phyloP scores from a whole-genome alignment of 2,888 invertebrate genomes.

The Apamea monoglypha region DNA sequence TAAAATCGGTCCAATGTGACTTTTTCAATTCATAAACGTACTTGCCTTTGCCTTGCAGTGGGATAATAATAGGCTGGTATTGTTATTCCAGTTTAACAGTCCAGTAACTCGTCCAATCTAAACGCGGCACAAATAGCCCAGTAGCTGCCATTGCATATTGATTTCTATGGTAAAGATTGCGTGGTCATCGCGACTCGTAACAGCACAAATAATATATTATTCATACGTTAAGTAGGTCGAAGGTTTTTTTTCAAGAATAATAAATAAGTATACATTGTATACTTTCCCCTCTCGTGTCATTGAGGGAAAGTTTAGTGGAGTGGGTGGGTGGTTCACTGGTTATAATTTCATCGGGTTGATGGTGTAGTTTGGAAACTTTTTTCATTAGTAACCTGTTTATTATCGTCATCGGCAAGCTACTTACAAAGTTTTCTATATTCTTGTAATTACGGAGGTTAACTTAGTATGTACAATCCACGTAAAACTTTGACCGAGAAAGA shows the following conservation, averaged over 20 bases:
- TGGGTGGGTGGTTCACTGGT: not conserved
- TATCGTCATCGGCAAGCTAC: not conserved
- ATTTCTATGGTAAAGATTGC: slow-evolving; percentile 61
- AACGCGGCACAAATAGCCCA: slow-evolving; percentile 63
- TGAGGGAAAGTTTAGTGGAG: slow-evolving; percentile 20
- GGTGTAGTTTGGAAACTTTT: slow-evolving; percentile 25
- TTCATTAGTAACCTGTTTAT: slow-evolving; percentile 15
- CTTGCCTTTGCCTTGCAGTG: not conserved
- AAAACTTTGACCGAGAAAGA: not conserved
- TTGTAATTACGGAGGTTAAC: not conserved
- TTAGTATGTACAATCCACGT: not conserved
- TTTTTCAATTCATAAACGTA: too few species aligned
- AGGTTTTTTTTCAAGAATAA: slow-evolving; percentile 37
- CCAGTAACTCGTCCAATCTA: slow-evolving; percentile 26
- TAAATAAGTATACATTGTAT: not conserved
- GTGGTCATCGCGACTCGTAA: slow-evolving; percentile 46
- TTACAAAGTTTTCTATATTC: not conserved
- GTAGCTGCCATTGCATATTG: slow-evolving; percentile 61
- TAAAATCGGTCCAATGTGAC: not conserved
- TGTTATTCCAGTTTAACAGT: not conserved
- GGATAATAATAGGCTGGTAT: not conserved
- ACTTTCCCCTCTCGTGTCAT: slow-evolving; percentile 15
- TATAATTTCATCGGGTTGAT: slow-evolving; percentile 9
- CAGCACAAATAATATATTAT: slow-evolving; percentile 60
- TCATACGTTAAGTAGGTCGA: slow-evolving; percentile 47